Evolutionary conservation across 30 jellyfish, hydroid and myxozoan genomes (phyloP), one percentile per base, ranked within the genome.

Genomic region (Turritopsis dohrnii): DNA sequence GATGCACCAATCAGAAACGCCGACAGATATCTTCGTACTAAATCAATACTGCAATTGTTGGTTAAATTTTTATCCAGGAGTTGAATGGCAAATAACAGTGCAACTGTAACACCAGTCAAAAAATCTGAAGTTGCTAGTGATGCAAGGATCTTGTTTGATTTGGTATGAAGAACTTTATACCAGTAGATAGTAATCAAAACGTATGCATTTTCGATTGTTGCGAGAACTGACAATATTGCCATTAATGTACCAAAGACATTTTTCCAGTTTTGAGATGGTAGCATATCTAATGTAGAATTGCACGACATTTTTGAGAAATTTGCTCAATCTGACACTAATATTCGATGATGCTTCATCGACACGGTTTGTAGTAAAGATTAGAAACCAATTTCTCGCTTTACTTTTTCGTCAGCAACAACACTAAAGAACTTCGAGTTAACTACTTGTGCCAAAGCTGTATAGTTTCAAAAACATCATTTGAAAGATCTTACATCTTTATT

Each of bases 41-140:
- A n/a, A 23, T 69, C 77, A 23, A 69, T 23, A n/a, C 23, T 69
- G 30, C 77, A 69, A 1, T 69, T 23, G 28, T 23, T 69, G 9
- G 77, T n/a, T 69, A 69, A 27, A n/a, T 69, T 21, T 7, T 69
- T 27, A 9, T 69, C 19, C 8, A 69, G 30, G 8, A 69, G 22
- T 27, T 69, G 77, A 8, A 27, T 27, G 31, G 30, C 77, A 69
- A 69, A 69, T 21, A 69, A 23, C 8, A 27, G 77, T 69, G 77
- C 77, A 69, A 69, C 31, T 7, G 30, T 69, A 8, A 27, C 28
- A 1, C 31, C 28, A 69, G 77, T 27, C 8, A 69, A 21, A 16
- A 75, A 71, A 75, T 75, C 83, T 75, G 83, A 75, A 1, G 41
- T 30, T 23, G 83, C 83, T n/a, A 75, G 22, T 23, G 83, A 75